phyloP scores from a whole-genome alignment of 2,888 invertebrate species.

The Nephrotoma appendiculata region DNA sequence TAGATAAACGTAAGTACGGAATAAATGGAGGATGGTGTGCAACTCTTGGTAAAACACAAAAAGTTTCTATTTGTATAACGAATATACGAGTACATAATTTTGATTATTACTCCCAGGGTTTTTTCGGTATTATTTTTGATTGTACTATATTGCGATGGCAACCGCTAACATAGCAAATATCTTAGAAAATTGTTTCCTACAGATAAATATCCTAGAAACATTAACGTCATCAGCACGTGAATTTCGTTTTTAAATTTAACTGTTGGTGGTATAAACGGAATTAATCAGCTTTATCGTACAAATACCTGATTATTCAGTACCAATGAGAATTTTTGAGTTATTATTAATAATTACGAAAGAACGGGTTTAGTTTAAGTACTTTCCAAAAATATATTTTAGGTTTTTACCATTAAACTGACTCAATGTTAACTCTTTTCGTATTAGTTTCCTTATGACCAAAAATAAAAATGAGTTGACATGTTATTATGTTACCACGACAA shows the following conservation, averaged over 20 bases:
- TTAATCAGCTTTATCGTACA: no score
- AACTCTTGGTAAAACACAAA: not conserved
- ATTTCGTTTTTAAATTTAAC: not conserved
- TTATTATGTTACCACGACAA: no score
- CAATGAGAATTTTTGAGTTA: no score
- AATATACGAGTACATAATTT: not conserved
- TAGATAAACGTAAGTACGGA: not conserved
- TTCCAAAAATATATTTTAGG: no score
- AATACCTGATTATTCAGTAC: no score
- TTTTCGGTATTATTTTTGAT: not conserved
- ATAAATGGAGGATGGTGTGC: not conserved
- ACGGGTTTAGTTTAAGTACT: no score
- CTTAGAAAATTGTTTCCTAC: not conserved
- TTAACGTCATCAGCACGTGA: not conserved
- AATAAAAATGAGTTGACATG: no score
- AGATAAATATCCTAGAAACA: not conserved
- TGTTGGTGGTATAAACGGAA: not conserved
- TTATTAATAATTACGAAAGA: no score
- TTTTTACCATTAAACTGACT: no score
- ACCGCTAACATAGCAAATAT: not conserved
- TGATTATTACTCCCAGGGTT: not conserved
- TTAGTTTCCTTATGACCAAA: no score
- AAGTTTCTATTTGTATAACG: not conserved
- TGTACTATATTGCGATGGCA: not conserved
- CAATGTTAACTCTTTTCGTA: no score